Conservation (phyloP, 2,797 vertebrate species). For the Pygocentrus nattereri region DNA sequence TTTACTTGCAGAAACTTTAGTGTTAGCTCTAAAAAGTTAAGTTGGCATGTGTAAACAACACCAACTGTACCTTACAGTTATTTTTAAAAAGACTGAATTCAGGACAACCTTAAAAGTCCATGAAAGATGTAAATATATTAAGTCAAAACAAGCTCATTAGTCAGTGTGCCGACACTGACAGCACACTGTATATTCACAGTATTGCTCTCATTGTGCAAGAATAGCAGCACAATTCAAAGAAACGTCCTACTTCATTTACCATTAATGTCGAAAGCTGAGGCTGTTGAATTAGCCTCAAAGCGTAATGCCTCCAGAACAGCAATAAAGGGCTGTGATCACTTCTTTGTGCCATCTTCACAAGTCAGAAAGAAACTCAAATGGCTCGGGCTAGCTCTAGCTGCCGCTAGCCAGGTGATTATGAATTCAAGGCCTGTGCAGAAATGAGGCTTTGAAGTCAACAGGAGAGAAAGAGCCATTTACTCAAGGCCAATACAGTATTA, state of each 20-base stretch:
- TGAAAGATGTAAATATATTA: background rate
- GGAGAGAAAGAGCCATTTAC: background rate
- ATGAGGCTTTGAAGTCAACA: background rate
- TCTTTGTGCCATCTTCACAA: background rate
- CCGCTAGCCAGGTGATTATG: background rate
- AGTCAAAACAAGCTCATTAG: background rate
- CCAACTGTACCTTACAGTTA: no score
- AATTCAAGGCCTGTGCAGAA: background rate
- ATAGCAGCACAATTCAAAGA: background rate
- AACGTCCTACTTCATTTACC: background rate
- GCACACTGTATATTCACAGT: no score
- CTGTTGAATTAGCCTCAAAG: background rate
- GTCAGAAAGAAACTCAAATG: background rate
- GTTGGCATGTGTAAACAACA: background rate
- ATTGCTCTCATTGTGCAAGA: background rate
- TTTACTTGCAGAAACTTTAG: background rate
- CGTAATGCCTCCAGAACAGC: background rate
- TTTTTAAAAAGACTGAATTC: no score
- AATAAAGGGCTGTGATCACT: background rate
- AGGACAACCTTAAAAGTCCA: background rate
- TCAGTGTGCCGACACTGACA: background rate
- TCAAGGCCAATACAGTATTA: background rate
- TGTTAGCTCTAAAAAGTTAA: background rate
- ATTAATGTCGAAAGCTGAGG: background rate
- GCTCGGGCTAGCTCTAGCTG: background rate